phyloP scores from a whole-genome alignment of 2,113 vertebrate genomes.

The Cochlearius cochlearius region DNA sequence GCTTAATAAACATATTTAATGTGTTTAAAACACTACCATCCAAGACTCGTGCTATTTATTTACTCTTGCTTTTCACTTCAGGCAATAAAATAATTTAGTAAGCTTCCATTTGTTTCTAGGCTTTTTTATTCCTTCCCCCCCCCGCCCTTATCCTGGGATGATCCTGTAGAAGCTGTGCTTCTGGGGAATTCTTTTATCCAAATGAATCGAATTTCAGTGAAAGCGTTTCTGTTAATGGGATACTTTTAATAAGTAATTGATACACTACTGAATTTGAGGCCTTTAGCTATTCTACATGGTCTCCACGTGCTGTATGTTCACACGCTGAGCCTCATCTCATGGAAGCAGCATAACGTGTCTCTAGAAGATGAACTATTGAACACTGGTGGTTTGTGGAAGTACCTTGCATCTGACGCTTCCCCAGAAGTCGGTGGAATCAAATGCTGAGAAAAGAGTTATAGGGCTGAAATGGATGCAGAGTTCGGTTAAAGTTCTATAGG shows the following conservation, averaged over 20 bases:
- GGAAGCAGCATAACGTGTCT: background rate
- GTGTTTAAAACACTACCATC: background rate
- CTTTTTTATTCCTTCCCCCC: background rate
- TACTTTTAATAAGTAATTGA: background rate
- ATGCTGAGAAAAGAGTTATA: background rate
- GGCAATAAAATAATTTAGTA: background rate
- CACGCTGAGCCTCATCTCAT: background rate
- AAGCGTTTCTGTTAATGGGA: background rate
- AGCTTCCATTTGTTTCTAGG: background rate
- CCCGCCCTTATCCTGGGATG: background rate
- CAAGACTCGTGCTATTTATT: background rate
- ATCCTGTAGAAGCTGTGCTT: background rate
- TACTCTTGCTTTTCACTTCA: background rate
- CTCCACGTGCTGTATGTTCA: rapidly evolving
- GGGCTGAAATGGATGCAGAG: background rate
- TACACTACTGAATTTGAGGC: background rate
- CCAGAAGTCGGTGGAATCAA: background rate
- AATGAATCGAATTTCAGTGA: background rate
- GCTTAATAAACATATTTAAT: background rate
- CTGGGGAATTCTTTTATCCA: background rate
- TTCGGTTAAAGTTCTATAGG: background rate
- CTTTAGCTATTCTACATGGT: background rate
- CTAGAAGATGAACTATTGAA: background rate
- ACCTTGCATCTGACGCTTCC: background rate
- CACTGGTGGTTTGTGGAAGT: background rate